Evolutionary conservation across 37 sponge, comb jelly and placozoan species (phyloP).

Genomic region (Tethya wilhelma): DNA sequence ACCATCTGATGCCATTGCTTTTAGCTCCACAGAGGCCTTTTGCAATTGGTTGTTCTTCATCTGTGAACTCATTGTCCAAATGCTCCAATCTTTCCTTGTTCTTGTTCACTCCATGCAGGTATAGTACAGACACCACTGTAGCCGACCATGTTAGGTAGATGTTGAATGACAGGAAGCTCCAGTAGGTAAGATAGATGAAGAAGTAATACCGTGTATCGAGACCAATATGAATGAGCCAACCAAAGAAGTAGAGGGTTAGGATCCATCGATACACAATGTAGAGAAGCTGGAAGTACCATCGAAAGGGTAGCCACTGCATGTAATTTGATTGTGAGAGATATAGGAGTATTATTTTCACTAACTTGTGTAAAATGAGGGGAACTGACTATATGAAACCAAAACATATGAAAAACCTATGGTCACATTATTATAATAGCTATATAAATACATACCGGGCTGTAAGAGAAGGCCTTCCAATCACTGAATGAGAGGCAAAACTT

Average conservation of each 20-base stretch:
- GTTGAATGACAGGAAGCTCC: not conserved
- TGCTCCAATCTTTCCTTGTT: not conserved
- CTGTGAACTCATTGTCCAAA: not conserved
- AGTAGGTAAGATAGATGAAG: not conserved
- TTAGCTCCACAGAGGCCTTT: not conserved
- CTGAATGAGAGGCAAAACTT: too few species aligned
- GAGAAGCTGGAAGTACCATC: slow-evolving; percentile 35
- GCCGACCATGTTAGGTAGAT: not conserved
- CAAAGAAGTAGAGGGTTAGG: slow-evolving; percentile 37
- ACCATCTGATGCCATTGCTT: not conserved
- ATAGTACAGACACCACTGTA: not conserved
- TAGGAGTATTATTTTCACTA: too few species aligned
- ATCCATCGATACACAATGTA: slow-evolving; percentile 56
- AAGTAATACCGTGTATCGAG: not conserved
- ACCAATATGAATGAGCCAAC: slow-evolving; percentile 18
- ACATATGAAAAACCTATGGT: too few species aligned
- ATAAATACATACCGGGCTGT: too few species aligned
- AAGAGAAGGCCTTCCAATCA: too few species aligned
- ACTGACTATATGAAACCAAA: too few species aligned
- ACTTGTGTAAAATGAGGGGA: too few species aligned
- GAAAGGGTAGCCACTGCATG: slow-evolving; percentile 70
- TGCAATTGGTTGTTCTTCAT: not conserved
- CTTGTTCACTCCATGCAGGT: not conserved
- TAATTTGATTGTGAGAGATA: too few species aligned
- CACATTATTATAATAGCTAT: too few species aligned